Evolutionary conservation across 2,797 vertebrate genomes (phyloP), one percentile per base, ranked within the genome.

Genomic region (Sebastes umbrosus): DNA sequence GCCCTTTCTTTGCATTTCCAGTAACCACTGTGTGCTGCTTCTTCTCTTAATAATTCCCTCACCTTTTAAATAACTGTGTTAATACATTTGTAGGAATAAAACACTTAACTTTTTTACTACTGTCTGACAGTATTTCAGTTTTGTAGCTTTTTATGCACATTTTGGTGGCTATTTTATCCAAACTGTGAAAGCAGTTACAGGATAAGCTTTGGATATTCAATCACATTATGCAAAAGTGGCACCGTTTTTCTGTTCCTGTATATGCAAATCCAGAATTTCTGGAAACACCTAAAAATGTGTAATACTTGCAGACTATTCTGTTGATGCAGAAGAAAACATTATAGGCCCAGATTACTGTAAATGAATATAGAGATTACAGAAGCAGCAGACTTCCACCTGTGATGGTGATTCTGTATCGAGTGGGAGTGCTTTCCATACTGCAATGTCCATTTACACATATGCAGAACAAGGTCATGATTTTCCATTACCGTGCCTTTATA

Each of bases 1-100:
- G 79, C 77, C 82, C 82, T 91, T 94, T 93, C 93, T 94, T 92
- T 91, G 87, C 89, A 93, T 93, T 93, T 93, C 84, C 80, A 86
- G 90, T 82, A 79, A 86, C 84, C 84, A 83, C 83, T 79, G 63
- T 92, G 79, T 84, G 85, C 57, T 79, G 84, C 80, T 80, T 76
- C 68, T n/a, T 80, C 75, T 84, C 67, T 54, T 83, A 82, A 87
- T 87, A 90, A 83, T 73, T 84, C 58, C 58, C 36, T 71, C 75
- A 85, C 31, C 64, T 76, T 87, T 77, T 83, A 71, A 83, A 76
- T 78, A 79, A 77, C 58, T 27, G 36, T 55, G 39, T 52, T 24
- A 63, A 71, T 73, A 39, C 67, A 75, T 73, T 69, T 29, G 4
- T 4, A 54, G 14, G 55, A 73, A 77, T 75, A 31, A 25, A 46